Base-by-base conservation (phyloP, 2,113 vertebrate species). In the Asarcornis scutulata region DNA sequence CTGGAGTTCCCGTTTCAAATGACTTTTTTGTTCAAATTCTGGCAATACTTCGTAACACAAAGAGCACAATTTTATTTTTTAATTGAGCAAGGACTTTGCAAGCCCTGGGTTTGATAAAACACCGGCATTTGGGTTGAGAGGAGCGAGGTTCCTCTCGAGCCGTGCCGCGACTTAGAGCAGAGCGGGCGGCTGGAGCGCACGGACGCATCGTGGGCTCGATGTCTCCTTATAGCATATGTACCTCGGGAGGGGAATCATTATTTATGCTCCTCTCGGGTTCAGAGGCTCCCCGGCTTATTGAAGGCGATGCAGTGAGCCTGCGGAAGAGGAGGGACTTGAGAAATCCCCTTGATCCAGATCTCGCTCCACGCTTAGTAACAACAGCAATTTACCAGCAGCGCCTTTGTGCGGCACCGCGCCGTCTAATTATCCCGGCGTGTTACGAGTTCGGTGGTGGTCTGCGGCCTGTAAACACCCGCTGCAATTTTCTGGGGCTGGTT, bases 41-140 rank as follows among this genome's bases (percentile, higher is more conserved):
- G 59, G 38, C n/a, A 23, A 17, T 1, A 3, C 84, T n/a, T 56
- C 29, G 18, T 32, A 16, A 22, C 32, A 18, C 21, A 17, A 55
- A 36, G 27, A 69, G 18, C 23, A 7, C 27, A 22, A 6, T n/a
- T n/a, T n/a, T n/a, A n/a, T n/a, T n/a, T n/a, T n/a, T n/a, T n/a
- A n/a, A n/a, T n/a, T n/a, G n/a, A n/a, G 20, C n/a, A 31, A 44
- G 6, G 73, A 34, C 2, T 62, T 67, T 55, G 20, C 44, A 60
- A 59, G 11, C 25, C 8, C 3, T 10, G 8, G 40, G 7, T 56
- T 10, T 38, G 17, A 11, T 67, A 22, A 12, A 3, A 4, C 8
- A 7, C 2, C 9, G 6, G 32, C 32, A 13, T 52, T 80, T 1
- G 11, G 20, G 20, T 63, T 0, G 6, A 50, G 53, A 44, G n/a